A percentile compares a stretch with the other conserved stretches of the same genome.
Conservation (phyloP, 1,140 invertebrate species). For the Heliconius nattereri region DNA sequence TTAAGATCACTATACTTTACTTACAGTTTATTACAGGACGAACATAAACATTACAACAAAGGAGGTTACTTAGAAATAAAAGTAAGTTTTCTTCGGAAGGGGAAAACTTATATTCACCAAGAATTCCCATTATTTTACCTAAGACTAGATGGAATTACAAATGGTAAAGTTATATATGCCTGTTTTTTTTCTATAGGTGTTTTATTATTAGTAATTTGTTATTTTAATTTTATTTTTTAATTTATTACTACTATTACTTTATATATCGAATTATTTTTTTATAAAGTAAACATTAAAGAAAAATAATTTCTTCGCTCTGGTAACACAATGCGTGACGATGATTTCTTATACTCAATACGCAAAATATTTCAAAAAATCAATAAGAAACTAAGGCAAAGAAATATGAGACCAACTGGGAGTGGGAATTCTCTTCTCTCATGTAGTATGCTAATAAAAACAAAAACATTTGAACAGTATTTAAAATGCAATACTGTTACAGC, state of each 20-base stretch:
- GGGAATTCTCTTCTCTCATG: no score
- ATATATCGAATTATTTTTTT: no score
- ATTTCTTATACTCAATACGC: no score
- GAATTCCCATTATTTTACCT: constrained; percentile 18
- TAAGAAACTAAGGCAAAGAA: neutral
- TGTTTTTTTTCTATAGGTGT: neutral
- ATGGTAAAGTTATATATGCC: neutral
- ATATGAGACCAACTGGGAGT: neutral
- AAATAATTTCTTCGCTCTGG: no score
- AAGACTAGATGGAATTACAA: neutral
- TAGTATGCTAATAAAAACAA: neutral
- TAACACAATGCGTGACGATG: no score
- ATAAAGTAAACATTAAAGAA: no score
- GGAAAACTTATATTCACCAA: constrained; percentile 28
- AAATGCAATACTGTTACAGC: neutral
- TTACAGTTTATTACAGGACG: constrained; percentile 15
- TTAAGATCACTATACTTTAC: constrained; percentile 10
- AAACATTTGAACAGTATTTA: neutral
- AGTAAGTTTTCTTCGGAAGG: constrained; percentile 23
- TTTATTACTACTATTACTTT: no score
- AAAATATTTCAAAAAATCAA: no score
- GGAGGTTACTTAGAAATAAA: constrained; percentile 17
- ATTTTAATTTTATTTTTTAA: no score
- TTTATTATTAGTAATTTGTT: neutral
- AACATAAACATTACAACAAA: constrained; percentile 24